A percentile compares a stretch with the other conserved stretches of the same genome.
Conservation (phyloP, 2,113 vertebrate genomes). For the Equus przewalskii region DNA sequence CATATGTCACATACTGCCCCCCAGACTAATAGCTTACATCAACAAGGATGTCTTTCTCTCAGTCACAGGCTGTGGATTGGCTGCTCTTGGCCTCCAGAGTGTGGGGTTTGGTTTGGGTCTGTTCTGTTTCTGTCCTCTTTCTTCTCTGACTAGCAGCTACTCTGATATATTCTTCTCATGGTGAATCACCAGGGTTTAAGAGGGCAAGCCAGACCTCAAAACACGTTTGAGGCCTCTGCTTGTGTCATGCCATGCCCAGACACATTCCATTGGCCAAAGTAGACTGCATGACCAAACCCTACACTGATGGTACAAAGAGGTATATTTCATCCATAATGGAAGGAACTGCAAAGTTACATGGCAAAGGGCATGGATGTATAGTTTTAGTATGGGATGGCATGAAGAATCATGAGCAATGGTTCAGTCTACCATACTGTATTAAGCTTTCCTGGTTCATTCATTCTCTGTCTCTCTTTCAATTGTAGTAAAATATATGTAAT, state of each 20-base stretch:
- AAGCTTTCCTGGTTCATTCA: neutral
- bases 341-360: neutral
- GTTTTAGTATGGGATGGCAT: neutral
- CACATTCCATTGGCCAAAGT: neutral
- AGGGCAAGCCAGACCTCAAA: neutral
- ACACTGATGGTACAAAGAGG: neutral
- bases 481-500: neutral
- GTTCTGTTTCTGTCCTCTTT: neutral
- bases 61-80: neutral
- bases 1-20: neutral
- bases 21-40: neutral
- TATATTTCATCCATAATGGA: neutral
- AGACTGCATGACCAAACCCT: neutral
- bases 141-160: neutral
- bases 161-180: neutral
- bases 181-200: neutral
- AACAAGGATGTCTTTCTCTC: neutral
- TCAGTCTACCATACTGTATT: neutral
- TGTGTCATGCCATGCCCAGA: neutral
- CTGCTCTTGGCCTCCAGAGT: neutral
- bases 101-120: neutral
- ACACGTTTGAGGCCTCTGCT: neutral
- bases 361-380: neutral
- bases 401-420: neutral
- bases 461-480: neutral